Conservation (phyloP, 2,888 invertebrate species). For the Autographa gamma region DNA sequence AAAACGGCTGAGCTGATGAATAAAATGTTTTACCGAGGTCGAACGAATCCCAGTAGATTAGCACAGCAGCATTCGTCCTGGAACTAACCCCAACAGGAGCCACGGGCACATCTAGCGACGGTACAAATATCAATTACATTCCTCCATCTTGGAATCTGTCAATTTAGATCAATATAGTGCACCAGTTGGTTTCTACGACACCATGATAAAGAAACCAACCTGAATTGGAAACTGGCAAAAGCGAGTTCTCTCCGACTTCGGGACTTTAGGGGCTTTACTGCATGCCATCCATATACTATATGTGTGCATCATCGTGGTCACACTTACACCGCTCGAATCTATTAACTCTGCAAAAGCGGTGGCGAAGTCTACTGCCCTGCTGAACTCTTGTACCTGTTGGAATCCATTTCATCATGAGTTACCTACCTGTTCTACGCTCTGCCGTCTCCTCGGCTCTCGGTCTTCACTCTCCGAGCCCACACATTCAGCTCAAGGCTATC, state of each 20-base stretch:
- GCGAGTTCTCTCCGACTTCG: constrained; percentile 37
- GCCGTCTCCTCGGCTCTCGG: constrained; percentile 12
- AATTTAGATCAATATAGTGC: constrained; percentile 14
- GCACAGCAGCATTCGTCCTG: background rate
- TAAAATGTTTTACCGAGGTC: background rate
- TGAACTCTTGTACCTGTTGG: constrained; percentile 46
- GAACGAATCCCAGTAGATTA: background rate
- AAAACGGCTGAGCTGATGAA: background rate
- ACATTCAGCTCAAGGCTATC: background rate
- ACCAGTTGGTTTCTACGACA: constrained; percentile 45
- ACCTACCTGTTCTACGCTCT: constrained; percentile 35
- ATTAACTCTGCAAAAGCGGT: constrained; percentile 37
- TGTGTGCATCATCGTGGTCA: constrained; percentile 34
- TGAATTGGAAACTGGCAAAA: constrained; percentile 39
- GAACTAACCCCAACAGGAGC: background rate
- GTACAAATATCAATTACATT: background rate
- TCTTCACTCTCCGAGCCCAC: constrained; percentile 23
- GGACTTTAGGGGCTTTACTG: constrained; percentile 35
- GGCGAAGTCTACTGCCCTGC: constrained; percentile 40
- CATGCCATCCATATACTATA: constrained; percentile 36
- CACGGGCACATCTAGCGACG: background rate
- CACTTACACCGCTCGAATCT: constrained; percentile 36
- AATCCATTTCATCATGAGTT: constrained; percentile 47
- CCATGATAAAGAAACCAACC: constrained; percentile 47
- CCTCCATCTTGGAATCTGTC: constrained; percentile 2